Evolutionary conservation across 2,888 invertebrate species (phyloP), one percentile per base, ranked within the genome.

Genomic region (Danaus chrysippus): DNA sequence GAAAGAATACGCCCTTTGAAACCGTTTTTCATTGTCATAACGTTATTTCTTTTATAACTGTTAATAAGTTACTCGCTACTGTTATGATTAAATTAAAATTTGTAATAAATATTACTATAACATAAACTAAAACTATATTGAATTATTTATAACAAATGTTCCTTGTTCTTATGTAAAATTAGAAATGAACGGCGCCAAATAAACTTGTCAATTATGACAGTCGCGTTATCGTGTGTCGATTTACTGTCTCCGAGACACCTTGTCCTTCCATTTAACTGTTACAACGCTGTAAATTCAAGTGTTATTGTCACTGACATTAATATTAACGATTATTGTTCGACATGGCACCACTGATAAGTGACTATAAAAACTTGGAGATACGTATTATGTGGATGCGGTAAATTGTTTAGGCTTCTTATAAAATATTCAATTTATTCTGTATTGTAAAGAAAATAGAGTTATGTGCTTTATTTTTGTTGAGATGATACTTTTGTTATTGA

Each of bases 221-320:
- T 54, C 12, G 10, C 56, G 66, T 73, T 75, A 76, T 76, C 76
- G 58, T 17, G 41, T 55, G 59, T 64, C 69, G 58, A 78, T 72
- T 72, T 73, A 74, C 70, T 59, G 68, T 67, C 58, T 58, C 69
- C 68, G 73, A 81, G 82, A 81, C 83, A 83, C 81, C 84, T 82
- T 79, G 83, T 79, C 78, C 76, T 76, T 77, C 76, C 78, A 76
- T 76, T 77, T 77, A 82, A 81, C 76, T 67, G 83, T 83, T 82
- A 83, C 77, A 75, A 69, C 75, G 79, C 72, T 76, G 77, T 86
- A 84, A 86, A 86, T 86, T 80, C 78, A 80, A 84, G 76, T 77
- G 84, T 85, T 87, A 87, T 84, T 83, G 85, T 81, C 72, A 70
- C 64, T 71, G 72, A 77, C 73, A 83, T 85, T 86, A 81, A 79